phyloP scores from a whole-genome alignment of 2,888 invertebrate species.

The Epistrophe grossulariae region DNA sequence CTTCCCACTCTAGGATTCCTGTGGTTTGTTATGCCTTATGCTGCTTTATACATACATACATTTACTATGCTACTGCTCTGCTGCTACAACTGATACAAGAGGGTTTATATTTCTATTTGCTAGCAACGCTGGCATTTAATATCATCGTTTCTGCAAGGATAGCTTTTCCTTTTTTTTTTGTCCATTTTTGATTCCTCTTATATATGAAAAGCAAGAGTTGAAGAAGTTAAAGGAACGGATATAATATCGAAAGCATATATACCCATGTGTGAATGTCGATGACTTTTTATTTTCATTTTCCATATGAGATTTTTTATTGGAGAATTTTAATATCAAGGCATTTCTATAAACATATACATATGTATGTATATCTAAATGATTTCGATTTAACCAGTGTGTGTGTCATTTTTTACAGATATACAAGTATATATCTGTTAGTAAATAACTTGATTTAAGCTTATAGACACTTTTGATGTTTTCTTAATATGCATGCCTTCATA shows the following conservation, averaged over 20 bases:
- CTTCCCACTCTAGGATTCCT: constrained; percentile 29
- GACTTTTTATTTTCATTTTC: constrained; percentile 60
- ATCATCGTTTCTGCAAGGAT: constrained; percentile 72
- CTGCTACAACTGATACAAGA: constrained; percentile 45
- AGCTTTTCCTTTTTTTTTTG: constrained; percentile 20
- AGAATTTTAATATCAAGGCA: neutral
- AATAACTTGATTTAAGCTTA: too few relatives aligned
- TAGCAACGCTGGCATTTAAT: constrained; percentile 71
- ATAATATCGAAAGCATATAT: constrained; percentile 24
- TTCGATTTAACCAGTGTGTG: neutral
- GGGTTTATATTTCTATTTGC: constrained; percentile 72
- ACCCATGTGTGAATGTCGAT: constrained; percentile 49
- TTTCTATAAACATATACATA: neutral
- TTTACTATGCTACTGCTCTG: neutral
- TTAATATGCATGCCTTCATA: too few relatives aligned
- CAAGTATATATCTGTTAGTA: too few relatives aligned
- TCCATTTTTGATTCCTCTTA: constrained; percentile 46
- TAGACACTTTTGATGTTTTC: too few relatives aligned
- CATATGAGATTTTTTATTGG: constrained; percentile 13
- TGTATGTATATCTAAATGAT: too few relatives aligned
- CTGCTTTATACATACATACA: neutral
- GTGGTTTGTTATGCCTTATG: constrained; percentile 39
- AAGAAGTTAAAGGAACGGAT: constrained; percentile 32
- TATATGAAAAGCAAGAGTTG: constrained; percentile 42
- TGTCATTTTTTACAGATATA: neutral